Evolutionary conservation across 2,888 invertebrate species (phyloP).

Genomic region (Platycnemis pennipes): DNA sequence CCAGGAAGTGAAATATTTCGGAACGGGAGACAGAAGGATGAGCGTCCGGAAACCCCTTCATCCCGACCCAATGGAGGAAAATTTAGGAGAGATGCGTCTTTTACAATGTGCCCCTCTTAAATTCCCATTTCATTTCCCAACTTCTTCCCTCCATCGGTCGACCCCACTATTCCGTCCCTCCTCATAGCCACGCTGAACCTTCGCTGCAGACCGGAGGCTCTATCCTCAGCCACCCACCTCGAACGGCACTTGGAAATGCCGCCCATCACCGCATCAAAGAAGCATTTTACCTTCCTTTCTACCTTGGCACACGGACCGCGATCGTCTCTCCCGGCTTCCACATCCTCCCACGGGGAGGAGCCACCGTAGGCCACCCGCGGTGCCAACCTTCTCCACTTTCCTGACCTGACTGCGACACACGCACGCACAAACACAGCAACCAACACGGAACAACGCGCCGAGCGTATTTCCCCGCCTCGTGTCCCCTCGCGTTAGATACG

Average conservation of each 20-base stretch:
- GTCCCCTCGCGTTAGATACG: conserved; percentile 46
- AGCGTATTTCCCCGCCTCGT: not conserved
- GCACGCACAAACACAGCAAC: not conserved
- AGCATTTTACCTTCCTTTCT: conserved; percentile 23
- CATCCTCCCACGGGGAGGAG: conserved; percentile 4
- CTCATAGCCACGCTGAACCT: not conserved
- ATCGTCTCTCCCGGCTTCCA: not conserved
- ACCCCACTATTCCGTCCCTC: not conserved
- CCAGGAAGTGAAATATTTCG: not conserved
- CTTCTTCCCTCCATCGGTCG: not conserved
- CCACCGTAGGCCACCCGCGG: conserved; percentile 60
- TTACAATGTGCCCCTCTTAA: conserved; percentile 23
- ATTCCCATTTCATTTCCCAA: conserved; percentile 17
- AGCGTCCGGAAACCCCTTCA: not conserved
- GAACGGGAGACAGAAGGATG: not conserved
- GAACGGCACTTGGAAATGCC: not conserved
- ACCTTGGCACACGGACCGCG: conserved; percentile 8
- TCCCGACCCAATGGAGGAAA: not conserved
- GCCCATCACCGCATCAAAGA: not conserved
- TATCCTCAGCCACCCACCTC: conserved; percentile 52
- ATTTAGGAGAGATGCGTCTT: not conserved
- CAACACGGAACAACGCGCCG: not conserved
- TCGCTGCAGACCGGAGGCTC: not conserved
- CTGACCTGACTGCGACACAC: not conserved
- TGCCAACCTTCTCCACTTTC: not conserved